These are phyloP conservation scores for Drosophila ironensis DNA, from an alignment of 1,140 invertebrate species.

Conservation along the genomic window DNA sequence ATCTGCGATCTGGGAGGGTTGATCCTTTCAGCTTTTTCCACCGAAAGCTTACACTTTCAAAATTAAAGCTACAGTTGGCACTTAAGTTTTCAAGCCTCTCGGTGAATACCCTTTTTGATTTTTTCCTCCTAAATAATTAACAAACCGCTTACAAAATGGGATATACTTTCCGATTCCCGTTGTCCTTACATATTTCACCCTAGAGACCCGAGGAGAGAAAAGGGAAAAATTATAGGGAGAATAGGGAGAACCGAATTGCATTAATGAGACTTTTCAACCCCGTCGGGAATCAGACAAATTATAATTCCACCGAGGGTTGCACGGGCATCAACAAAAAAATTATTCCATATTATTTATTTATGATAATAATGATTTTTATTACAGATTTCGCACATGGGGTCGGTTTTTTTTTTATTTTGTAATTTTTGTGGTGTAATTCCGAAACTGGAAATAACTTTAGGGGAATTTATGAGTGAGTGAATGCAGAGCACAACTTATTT, in stretches of 20 bases:
- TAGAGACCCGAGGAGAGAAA: too few relatives aligned
- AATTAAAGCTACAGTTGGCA: background rate
- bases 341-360: slow-evolving; percentile 42
- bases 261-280: slow-evolving; percentile 60
- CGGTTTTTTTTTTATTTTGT: background rate
- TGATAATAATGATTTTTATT: slow-evolving; percentile 31
- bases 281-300: slow-evolving; percentile 8
- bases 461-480: too few relatives aligned
- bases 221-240: background rate
- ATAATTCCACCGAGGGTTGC: slow-evolving; percentile 12
- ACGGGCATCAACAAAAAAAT: background rate
- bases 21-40: background rate
- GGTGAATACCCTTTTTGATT: too few relatives aligned
- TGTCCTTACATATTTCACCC: too few relatives aligned
- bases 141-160: too few relatives aligned
- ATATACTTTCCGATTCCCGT: too few relatives aligned
- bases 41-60: background rate
- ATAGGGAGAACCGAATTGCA: slow-evolving; percentile 18
- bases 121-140: background rate
- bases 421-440: too few relatives aligned
- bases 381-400: background rate
- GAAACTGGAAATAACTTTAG: too few relatives aligned
- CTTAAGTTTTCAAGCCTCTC: background rate
- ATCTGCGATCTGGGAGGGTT: too few relatives aligned
- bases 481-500: too few relatives aligned